Percentiles rank a stretch among this genome's conserved stretches.
Evolutionary conservation across 37 sponge, comb jelly and placozoan species (phyloP).

Genomic region (Aplysina aerophoba): DNA sequence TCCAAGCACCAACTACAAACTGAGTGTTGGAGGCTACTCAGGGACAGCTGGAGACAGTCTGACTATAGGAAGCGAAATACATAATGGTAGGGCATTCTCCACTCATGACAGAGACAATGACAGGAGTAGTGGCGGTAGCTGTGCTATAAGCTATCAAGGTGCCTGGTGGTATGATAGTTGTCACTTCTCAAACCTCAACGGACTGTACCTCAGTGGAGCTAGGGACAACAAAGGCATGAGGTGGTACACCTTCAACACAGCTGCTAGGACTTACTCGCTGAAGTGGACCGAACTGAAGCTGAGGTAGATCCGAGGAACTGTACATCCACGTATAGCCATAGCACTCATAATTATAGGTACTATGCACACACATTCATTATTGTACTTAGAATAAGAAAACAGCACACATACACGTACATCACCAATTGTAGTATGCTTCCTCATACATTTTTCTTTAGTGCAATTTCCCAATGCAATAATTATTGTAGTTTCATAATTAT

Average conservation of each 20-base stretch:
- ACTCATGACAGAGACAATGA: conserved; percentile 25
- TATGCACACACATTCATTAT: too few species aligned
- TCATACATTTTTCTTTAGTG: too few species aligned
- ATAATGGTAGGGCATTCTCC: conserved; percentile 3
- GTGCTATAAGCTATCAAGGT: not conserved
- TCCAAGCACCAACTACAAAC: not conserved
- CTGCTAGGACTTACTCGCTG: not conserved
- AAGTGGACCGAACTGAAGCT: conserved; percentile 10
- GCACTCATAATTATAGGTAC: too few species aligned
- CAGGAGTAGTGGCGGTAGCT: not conserved
- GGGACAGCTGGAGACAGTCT: not conserved
- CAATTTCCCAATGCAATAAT: too few species aligned
- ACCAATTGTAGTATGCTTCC: too few species aligned
- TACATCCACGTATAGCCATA: too few species aligned
- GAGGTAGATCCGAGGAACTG: too few species aligned
- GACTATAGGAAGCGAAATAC: too few species aligned
- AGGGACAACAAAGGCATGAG: too few species aligned
- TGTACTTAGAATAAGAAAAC: too few species aligned
- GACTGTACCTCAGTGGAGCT: not conserved
- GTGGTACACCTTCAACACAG: not conserved
- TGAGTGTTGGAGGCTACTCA: conserved; percentile 24
- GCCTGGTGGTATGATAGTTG: conserved; percentile 17
- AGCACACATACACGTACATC: too few species aligned
- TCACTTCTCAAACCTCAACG: not conserved
- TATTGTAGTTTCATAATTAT: too few species aligned